Percentiles rank a stretch among this genome's conserved stretches.
Conservation (phyloP, 1,140 invertebrate species). For the Pinna nobilis region DNA sequence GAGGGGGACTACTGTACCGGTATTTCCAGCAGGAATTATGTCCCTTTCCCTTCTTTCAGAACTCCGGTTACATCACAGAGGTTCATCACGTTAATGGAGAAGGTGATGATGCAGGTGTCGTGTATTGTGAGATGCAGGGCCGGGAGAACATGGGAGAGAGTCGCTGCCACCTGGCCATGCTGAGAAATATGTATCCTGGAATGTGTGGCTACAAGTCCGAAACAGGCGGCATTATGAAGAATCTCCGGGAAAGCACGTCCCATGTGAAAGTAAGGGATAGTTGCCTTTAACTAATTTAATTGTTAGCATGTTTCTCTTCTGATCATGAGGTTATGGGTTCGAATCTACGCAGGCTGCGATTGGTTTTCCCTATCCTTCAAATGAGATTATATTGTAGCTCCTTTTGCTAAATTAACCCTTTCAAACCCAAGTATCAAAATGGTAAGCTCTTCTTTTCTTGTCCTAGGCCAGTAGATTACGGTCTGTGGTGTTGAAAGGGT, state of each 20-base stretch:
- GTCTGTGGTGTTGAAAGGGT: too few species aligned
- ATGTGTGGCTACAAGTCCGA: conserved; percentile 89
- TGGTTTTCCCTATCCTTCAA: too few species aligned
- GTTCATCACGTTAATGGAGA: conserved; percentile 92
- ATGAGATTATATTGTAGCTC: background rate
- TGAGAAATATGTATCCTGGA: conserved; percentile 84
- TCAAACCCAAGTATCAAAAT: too few species aligned
- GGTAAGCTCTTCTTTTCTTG: too few species aligned
- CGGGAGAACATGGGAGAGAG: conserved; percentile 87
- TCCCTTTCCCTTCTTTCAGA: conserved; percentile 76
- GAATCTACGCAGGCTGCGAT: too few species aligned
- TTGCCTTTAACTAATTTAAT: background rate
- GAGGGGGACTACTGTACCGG: too few species aligned
- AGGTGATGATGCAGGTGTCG: conserved; percentile 92
- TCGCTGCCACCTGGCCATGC: conserved; percentile 78
- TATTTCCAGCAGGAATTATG: background rate
- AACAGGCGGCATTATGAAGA: conserved; percentile 89
- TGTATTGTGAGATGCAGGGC: conserved; percentile 95
- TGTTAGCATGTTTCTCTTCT: too few species aligned
- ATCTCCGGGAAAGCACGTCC: conserved; percentile 86
- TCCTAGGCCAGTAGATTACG: too few species aligned
- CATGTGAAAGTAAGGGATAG: conserved; percentile 83
- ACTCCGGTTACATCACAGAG: conserved; percentile 89
- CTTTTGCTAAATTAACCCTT: too few species aligned
- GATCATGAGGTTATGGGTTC: too few species aligned